A percentile compares a stretch with the other conserved stretches of the same genome.
These are phyloP conservation scores for Macquaria australasica DNA, from an alignment of 2,113 vertebrate species.

Conservation along the genomic window DNA sequence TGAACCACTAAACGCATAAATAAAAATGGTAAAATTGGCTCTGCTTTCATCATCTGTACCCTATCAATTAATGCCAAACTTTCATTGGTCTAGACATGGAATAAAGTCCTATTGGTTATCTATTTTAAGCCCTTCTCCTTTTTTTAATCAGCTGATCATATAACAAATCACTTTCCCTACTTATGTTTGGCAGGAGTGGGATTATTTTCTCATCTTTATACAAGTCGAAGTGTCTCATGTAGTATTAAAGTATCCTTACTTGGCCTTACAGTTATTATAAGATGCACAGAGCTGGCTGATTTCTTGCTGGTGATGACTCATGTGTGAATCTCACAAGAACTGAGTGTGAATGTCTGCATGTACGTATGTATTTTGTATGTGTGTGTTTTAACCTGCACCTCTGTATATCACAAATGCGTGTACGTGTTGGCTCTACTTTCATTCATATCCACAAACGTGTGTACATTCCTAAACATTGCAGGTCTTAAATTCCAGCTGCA, in stretches of 20 bases:
- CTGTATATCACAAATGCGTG: background rate
- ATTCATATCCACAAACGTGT: background rate
- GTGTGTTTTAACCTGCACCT: background rate
- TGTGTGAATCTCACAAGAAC: constrained; percentile 33
- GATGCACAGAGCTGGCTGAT: background rate
- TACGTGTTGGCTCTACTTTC: background rate
- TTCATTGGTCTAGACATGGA: background rate
- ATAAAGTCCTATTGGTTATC: too few relatives aligned
- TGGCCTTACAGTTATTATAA: background rate
- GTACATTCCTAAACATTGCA: background rate
- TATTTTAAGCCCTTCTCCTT: too few relatives aligned
- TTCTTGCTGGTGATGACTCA: constrained; percentile 15
- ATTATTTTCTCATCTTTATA: too few relatives aligned
- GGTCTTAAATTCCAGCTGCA: background rate
- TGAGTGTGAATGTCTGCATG: constrained; percentile 7
- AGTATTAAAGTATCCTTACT: background rate
- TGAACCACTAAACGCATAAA: background rate
- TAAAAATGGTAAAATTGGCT: background rate
- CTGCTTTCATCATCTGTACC: background rate
- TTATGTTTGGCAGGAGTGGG: background rate
- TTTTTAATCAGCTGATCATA: too few relatives aligned
- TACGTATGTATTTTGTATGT: background rate
- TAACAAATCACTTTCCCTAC: background rate
- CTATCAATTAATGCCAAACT: background rate
- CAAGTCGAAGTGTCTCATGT: background rate